These are phyloP conservation scores for Alethe castanea DNA, from an alignment of 2,113 vertebrate genomes.

Conservation along the genomic window DNA sequence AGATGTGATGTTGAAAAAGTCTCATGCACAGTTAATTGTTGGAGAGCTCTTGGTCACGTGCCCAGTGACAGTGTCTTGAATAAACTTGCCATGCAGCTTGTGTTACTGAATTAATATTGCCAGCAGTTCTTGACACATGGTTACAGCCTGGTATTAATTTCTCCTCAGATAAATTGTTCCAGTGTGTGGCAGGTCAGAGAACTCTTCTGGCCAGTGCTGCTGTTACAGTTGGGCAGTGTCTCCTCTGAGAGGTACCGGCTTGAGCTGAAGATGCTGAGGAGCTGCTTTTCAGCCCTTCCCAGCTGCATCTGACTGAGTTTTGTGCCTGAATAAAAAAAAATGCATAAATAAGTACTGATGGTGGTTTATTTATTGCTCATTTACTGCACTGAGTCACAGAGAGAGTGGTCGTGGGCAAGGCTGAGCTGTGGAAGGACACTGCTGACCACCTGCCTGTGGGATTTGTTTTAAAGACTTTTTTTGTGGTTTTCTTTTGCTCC, in stretches of 20 bases:
- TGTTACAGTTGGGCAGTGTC: neutral
- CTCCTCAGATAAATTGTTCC: neutral
- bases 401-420: neutral
- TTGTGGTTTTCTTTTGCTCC: neutral
- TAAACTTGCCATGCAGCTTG: neutral
- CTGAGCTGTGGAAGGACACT: neutral
- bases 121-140: neutral
- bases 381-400: neutral
- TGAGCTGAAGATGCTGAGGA: neutral
- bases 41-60: neutral
- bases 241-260: neutral
- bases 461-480: neutral
- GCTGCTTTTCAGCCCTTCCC: neutral
- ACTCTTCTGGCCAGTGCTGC: neutral
- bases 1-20: neutral
- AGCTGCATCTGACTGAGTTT: neutral
- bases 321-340: neutral
- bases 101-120: neutral
- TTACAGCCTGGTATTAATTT: neutral
- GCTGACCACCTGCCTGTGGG: neutral
- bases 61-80: neutral
- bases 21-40: neutral
- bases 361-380: neutral
- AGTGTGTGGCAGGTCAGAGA: neutral
- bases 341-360: neutral